Base-by-base conservation (phyloP, 2,888 invertebrate genomes). In the Sinodicranocentrus sp. region DNA sequence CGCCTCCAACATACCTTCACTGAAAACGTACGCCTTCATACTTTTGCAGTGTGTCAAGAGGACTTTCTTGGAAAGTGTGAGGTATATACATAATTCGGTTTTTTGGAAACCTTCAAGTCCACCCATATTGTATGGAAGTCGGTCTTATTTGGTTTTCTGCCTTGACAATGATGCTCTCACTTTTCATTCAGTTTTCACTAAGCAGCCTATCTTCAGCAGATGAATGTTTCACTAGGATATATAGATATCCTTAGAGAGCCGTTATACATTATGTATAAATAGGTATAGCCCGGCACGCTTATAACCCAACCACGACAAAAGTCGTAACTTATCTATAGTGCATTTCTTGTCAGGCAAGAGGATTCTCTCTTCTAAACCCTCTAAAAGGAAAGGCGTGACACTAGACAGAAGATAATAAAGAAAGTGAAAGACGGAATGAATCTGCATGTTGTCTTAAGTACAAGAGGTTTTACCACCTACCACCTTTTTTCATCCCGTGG, bases 161-260 rank as follows among this genome's bases (percentile, higher is more conserved):
- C 57, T 73, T 80, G 72, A 73, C 80, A 73, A 72, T 80, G 80
- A 80, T 80, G 73, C 73, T 72, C 73, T 67, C 73, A 73, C 80
- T 80, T 80, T 80, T 72, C 67, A 80, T 73, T 80, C 80, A 67
- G 52, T 67, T 48, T 15, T 44, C 80, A 80, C 73, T 73, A 80
- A 80, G 54, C 72, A 67, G 57, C 17, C 3, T 17, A 8, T 15
- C 19, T 52, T 52, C n/a, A n/a, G 52, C 52, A 3, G 19, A 52
- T 5, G 52, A 52, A 17, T 17, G 52, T n/a, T 13, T 23, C 33
- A 68, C 10, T 43, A 44, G 13, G 6, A 19, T 19, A 44, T 21
- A 25, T 8, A 28, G 13, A 2, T 28, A 33, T 63, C 33, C 26
- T n/a, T n/a, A n/a, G n/a, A n/a, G n/a, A n/a, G n/a, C 23, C 25